Base-by-base conservation (phyloP, 2,797 vertebrate genomes). In the Hemitrygon akajei region DNA sequence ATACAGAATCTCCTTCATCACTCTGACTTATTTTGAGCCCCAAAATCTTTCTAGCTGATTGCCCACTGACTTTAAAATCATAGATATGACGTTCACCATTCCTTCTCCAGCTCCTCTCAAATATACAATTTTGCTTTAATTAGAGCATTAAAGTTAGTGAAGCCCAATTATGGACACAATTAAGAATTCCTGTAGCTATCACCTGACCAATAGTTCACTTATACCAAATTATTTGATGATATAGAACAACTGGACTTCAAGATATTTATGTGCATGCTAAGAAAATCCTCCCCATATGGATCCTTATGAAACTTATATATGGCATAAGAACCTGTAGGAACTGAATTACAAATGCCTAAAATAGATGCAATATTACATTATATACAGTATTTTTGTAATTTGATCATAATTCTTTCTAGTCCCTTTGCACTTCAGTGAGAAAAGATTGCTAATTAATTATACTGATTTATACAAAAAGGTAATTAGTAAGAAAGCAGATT, bases 401-500 rank as follows among this genome's bases (percentile, higher is more conserved):
- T n/a, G 27, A 60, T 30, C 27, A 5, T 86, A 30, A 20, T 30
- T 66, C 14, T 60, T 66, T 89, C 66, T 66, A 34, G 30, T 22
- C 84, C 4, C 84, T 89, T 27, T 63, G 30, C 18, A 34, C 30
- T 20, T 86, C 58, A 86, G 56, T 58, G 58, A 27, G 82, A 60
- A 86, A 60, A 12, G 58, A 5, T n/a, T 60, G 14, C 56, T 63
- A 60, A 47, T 47, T 47, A 47, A 47, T 47, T 47, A 47, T 47
- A 47, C 47, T 2, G 47, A 58, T 60, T 60, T 86, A 11, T 82
- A 58, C 3, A 89, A n/a, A 63, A 34, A 66, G 30, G 14, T 60
- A 84, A 82, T 86, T 86, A 86, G 4, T n/a, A 86, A 86, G 25
- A 86, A 86, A 60, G 56, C 82, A 60, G 56, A 86, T 86, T 30